Percentiles rank a stretch among this genome's conserved stretches.
Evolutionary conservation across 2,888 invertebrate species (phyloP).

Genomic region (Plusia festucae): DNA sequence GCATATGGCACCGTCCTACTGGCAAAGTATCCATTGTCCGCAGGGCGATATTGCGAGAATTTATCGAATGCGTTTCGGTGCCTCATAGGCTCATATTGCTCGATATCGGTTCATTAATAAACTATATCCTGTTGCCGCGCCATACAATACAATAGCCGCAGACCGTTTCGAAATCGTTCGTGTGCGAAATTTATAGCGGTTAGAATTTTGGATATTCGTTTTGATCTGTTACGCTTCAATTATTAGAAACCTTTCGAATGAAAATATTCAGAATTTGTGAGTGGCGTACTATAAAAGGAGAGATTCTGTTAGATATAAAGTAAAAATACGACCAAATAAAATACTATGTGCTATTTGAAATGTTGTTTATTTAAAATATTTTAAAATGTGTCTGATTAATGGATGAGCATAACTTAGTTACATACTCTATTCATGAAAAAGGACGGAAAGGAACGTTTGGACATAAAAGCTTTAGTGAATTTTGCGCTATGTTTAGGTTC

Average conservation of each 20-base stretch:
- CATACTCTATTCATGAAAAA: constrained; percentile 32
- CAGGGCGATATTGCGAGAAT: constrained; percentile 73
- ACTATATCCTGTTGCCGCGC: constrained; percentile 75
- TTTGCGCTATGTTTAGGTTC: constrained; percentile 61
- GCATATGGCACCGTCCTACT: constrained; percentile 68
- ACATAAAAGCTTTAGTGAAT: constrained; percentile 71
- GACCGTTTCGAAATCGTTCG: constrained; percentile 72
- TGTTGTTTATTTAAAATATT: constrained; percentile 6
- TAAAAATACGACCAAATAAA: too few species aligned
- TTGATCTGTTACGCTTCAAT: constrained; percentile 59
- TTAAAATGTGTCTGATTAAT: constrained; percentile 38
- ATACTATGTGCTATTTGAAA: too few species aligned
- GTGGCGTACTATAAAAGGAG: constrained; percentile 12
- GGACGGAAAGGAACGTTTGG: constrained; percentile 28
- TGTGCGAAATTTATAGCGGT: constrained; percentile 74
- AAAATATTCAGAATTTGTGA: constrained; percentile 22
- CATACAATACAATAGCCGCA: constrained; percentile 74
- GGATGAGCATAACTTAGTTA: constrained; percentile 22
- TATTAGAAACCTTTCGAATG: constrained; percentile 32
- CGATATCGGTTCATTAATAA: constrained; percentile 83
- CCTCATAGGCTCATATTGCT: constrained; percentile 76
- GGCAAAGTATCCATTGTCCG: constrained; percentile 75
- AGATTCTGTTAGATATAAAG: constrained; percentile 10
- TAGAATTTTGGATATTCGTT: constrained; percentile 68
- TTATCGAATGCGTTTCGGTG: constrained; percentile 76